These are phyloP conservation scores for Phainopepla nitens DNA, from an alignment of 2,113 vertebrate species.

Conservation along the genomic window DNA sequence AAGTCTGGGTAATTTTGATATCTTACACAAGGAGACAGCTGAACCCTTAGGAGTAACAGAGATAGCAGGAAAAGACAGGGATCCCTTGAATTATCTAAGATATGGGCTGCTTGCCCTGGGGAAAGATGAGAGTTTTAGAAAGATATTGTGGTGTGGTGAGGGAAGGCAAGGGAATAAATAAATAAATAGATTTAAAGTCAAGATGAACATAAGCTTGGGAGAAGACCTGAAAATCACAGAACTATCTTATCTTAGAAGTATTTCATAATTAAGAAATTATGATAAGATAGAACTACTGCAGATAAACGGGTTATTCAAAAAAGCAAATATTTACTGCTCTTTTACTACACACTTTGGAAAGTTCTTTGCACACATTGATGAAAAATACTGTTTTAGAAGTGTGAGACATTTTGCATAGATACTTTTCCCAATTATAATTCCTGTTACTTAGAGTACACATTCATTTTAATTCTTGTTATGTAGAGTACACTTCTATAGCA, in stretches of 20 bases:
- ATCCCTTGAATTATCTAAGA: neutral
- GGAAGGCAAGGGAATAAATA: neutral
- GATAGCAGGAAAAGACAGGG: neutral
- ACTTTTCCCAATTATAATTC: neutral
- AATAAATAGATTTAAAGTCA: neutral
- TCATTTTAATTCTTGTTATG: neutral
- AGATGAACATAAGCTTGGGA: neutral
- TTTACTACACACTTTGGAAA: neutral
- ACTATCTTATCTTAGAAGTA: neutral
- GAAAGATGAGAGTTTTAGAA: neutral
- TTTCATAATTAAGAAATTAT: neutral
- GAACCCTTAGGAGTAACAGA: neutral
- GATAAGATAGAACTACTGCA: neutral
- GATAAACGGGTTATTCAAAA: neutral
- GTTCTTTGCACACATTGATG: neutral
- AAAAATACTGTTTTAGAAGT: neutral
- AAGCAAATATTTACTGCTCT: neutral
- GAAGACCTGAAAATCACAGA: neutral
- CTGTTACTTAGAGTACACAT: neutral
- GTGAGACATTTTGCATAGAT: neutral
- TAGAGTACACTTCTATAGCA: neutral
- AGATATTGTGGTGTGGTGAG: neutral
- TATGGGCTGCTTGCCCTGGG: neutral
- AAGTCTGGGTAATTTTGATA: neutral
- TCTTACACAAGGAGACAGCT: neutral